These are phyloP conservation scores for Carettochelys insculpta DNA, from an alignment of 2,113 vertebrate genomes.

Conservation along the genomic window DNA sequence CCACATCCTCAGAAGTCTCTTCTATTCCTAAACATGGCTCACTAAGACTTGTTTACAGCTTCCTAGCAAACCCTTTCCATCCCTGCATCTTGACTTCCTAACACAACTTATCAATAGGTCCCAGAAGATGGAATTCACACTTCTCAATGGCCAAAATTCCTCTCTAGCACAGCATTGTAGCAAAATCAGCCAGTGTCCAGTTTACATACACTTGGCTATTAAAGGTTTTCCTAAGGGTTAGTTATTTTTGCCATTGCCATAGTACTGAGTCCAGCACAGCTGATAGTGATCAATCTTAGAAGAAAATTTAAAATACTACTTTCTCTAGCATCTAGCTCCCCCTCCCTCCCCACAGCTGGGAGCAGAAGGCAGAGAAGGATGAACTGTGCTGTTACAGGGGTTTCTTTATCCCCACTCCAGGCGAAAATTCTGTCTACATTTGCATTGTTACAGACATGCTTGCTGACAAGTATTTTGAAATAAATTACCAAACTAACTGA, in stretches of 20 bases:
- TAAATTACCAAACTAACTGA: too few species aligned
- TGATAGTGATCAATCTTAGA: background rate
- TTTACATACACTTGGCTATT: background rate
- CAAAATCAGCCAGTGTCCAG: background rate
- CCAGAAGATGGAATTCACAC: background rate
- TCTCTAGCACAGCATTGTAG: background rate
- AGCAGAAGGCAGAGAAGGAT: too few species aligned
- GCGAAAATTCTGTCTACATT: too few species aligned
- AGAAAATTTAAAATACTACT: background rate
- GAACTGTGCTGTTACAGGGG: too few species aligned
- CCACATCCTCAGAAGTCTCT: background rate
- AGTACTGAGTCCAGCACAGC: background rate
- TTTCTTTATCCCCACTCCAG: too few species aligned
- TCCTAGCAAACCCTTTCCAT: background rate
- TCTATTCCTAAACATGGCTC: background rate
- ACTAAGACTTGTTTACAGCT: background rate
- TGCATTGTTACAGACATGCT: too few species aligned
- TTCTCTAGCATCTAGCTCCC: too few species aligned
- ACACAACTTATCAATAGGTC: background rate
- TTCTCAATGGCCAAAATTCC: background rate
- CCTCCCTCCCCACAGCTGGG: too few species aligned
- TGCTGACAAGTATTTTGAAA: too few species aligned
- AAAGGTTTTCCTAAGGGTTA: background rate
- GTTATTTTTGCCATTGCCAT: background rate
- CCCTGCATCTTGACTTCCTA: background rate